Evolutionary conservation across 2,113 vertebrate species (phyloP).

Genomic region (Sitta europaea): DNA sequence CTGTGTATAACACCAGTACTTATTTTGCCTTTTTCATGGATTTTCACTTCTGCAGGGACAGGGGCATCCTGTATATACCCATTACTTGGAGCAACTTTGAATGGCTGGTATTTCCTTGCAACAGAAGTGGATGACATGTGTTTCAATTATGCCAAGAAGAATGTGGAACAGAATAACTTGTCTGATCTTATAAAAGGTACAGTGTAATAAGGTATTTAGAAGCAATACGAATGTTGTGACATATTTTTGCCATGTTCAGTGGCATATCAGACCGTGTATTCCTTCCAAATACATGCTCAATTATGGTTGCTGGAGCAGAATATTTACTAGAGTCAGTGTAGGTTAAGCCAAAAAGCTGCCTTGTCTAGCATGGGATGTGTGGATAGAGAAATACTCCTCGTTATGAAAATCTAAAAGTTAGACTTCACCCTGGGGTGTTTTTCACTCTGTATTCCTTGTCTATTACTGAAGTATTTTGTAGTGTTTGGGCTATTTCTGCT

Average conservation of each 20-base stretch:
- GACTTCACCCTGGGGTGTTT: neutral
- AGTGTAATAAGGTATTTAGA: neutral
- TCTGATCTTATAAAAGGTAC: slow-evolving; percentile 95
- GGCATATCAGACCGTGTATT: neutral
- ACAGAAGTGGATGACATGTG: slow-evolving; percentile 99
- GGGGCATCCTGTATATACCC: slow-evolving; percentile 98
- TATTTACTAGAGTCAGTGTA: neutral
- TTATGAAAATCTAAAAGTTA: neutral
- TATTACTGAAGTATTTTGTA: neutral
- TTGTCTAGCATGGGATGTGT: neutral
- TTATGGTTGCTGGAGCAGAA: neutral
- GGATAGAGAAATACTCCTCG: neutral
- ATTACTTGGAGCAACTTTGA: slow-evolving; percentile 93
- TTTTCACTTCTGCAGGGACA: slow-evolving; percentile 78
- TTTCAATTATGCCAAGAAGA: slow-evolving; percentile 96
- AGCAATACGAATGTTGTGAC: neutral
- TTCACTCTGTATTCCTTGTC: neutral
- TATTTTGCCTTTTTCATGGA: neutral
- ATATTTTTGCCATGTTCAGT: neutral
- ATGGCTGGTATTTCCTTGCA: slow-evolving; percentile 97
- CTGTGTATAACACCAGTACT: fast-evolving
- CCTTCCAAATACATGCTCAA: neutral
- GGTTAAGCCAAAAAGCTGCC: neutral
- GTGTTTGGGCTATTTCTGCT: neutral
- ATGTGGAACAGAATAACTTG: slow-evolving; percentile 94